Percentiles rank a stretch among this genome's conserved stretches.
Evolutionary conservation across 2,113 vertebrate species (phyloP).

Genomic region (Felis catus): DNA sequence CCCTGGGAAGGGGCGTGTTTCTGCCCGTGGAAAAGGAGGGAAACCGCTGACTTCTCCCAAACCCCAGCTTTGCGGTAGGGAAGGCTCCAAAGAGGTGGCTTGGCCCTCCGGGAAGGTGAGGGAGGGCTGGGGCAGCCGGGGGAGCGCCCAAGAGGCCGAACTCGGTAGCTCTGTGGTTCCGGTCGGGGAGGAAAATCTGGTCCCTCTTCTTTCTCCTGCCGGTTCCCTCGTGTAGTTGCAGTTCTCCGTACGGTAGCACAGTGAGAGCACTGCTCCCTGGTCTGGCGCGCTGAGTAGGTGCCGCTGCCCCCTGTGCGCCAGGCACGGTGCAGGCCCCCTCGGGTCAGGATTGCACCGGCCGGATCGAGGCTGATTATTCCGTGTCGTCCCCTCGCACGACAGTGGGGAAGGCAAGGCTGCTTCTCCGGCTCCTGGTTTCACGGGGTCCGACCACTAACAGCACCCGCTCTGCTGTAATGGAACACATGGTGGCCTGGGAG

Average conservation of each 20-base stretch:
- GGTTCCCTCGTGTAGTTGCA: background rate
- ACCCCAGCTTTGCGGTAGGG: background rate
- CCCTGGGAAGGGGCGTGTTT: background rate
- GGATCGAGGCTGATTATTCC: fast-evolving
- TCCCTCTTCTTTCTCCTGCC: no score
- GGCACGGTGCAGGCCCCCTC: background rate
- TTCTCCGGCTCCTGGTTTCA: background rate
- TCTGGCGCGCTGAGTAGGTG: fast-evolving
- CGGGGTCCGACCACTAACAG: fast-evolving
- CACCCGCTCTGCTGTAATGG: fast-evolving
- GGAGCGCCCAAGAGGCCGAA: background rate
- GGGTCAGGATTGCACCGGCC: fast-evolving
- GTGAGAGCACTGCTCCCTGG: background rate
- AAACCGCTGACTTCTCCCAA: fast-evolving
- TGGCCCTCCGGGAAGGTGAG: background rate
- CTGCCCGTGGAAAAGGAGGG: fast-evolving
- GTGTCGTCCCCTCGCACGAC: background rate
- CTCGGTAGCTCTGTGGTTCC: background rate
- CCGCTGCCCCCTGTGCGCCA: background rate
- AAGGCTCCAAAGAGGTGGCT: no score
- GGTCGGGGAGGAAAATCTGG: no score
- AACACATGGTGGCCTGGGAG: fast-evolving
- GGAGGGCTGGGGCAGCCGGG: background rate
- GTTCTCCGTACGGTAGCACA: fast-evolving
- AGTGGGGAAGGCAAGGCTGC: background rate